Conservation (phyloP, 1,140 invertebrate genomes). For the Riptortus pedestris region DNA sequence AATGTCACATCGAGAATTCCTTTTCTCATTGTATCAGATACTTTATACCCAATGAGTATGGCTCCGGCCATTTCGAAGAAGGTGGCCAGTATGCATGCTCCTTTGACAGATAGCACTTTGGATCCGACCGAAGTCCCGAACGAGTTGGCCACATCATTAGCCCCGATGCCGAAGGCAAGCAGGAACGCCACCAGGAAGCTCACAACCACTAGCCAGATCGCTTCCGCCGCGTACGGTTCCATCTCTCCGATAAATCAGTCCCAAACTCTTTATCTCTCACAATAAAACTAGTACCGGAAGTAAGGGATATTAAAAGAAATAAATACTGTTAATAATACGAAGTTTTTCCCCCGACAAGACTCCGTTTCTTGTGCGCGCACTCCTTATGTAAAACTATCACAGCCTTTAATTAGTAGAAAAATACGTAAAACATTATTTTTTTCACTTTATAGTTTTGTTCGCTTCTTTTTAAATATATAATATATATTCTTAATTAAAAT, state of each 20-base stretch:
- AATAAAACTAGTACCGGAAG: no score
- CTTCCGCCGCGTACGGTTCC: conserved; percentile 55
- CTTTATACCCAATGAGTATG: conserved; percentile 80
- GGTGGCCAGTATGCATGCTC: conserved; percentile 88
- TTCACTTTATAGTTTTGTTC: background rate
- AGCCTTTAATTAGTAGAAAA: background rate
- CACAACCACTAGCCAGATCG: conserved; percentile 76
- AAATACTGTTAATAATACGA: no score
- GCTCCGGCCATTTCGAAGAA: conserved; percentile 89
- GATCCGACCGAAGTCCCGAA: conserved; percentile 96
- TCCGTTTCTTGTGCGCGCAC: no score
- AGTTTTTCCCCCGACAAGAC: no score
- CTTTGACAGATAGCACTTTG: conserved; percentile 81
- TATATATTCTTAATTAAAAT: background rate
- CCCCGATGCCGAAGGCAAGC: conserved; percentile 93
- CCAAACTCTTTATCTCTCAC: no score
- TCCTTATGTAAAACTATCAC: no score
- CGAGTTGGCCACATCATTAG: conserved; percentile 97
- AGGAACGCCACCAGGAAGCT: conserved; percentile 90
- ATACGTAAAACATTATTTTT: background rate
- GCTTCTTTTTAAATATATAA: background rate
- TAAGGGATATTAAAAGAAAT: no score
- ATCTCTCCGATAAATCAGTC: no score
- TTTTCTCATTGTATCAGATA: conserved; percentile 96
- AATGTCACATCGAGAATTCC: conserved; percentile 82